Evolutionary conservation across 2,888 invertebrate genomes (phyloP), one percentile per base, ranked within the genome.

Genomic region (Pachliopta kotzebuea): DNA sequence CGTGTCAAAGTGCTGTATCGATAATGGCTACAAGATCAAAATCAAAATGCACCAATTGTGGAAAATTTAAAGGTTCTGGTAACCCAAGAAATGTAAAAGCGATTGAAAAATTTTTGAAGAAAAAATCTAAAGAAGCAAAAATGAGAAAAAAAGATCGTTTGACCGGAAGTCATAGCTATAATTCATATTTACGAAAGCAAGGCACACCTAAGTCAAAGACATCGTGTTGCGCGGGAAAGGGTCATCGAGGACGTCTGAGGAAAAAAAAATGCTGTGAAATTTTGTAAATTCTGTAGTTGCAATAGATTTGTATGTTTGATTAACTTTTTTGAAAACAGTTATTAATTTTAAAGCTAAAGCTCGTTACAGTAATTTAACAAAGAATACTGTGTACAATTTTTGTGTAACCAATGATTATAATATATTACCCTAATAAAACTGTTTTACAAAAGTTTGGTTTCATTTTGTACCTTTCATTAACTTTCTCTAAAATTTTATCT

Each of bases 1-100:
- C 85, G 6, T 90, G 90, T 69, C 76, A 63, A 58, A 90, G 90
- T 68, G 90, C 90, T 2, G 81, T 79, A 1, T 90, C 90, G 18
- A 88, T 90, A 24, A 78, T 90, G 83, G 69, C 83, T 17, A 85
- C 86, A 4, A 79, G 75, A 67, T 80, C 86, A 1, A 84, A 71
- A 66, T n/a, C 78, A n/a, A 72, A 65, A 69, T 90, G 89, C 69
- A 60, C 66, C 11, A 74, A 68, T 23, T 88, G 90, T 64, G 79
- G 81, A 14, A 85, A 79, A 72, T 79, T 71, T 61, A 78, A 74
- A 67, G 67, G 75, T 29, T 26, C 65, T 8, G 61, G 71, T 14
- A 65, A 78, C 52, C 74, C 80, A 0, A 77, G 77, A 65, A 84
- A 73, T 21, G 72, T 73, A 0, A 31, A 69, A 9, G 67, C 69